A percentile compares a stretch with the other conserved stretches of the same genome.
Evolutionary conservation across 2,888 invertebrate genomes (phyloP).

Genomic region (Aspidapion aeneum): DNA sequence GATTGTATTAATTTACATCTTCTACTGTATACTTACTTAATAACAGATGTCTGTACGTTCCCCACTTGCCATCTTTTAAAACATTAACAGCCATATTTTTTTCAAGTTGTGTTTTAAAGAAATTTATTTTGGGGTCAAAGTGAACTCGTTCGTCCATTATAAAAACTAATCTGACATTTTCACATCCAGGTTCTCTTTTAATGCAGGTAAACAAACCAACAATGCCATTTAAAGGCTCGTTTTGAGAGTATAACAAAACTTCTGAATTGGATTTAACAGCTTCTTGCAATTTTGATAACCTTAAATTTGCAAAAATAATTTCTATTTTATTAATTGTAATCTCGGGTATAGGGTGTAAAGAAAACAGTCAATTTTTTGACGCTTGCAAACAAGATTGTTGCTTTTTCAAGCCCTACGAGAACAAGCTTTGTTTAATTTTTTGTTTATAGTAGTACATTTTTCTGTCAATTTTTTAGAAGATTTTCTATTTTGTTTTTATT

Average conservation of each 20-base stretch:
- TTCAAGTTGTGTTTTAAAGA: conserved; percentile 63
- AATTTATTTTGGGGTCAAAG: conserved; percentile 53
- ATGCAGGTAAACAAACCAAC: conserved; percentile 73
- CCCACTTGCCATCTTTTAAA: conserved; percentile 55
- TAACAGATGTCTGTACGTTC: conserved; percentile 70
- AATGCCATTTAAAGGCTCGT: conserved; percentile 71
- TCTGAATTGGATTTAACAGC: conserved; percentile 47
- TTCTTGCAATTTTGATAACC: conserved; percentile 52
- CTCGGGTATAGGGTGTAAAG: too few relatives aligned
- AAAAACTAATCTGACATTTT: conserved; percentile 50
- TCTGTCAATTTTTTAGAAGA: too few relatives aligned
- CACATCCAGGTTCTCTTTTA: conserved; percentile 55
- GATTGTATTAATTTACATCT: too few relatives aligned
- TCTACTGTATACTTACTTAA: conserved; percentile 14
- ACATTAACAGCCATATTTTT: conserved; percentile 81
- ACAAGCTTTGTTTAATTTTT: too few relatives aligned
- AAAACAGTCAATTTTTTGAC: too few relatives aligned
- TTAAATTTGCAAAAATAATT: too few relatives aligned
- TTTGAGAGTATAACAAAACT: conserved; percentile 61
- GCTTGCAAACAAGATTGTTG: too few relatives aligned
- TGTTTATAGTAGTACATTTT: too few relatives aligned
- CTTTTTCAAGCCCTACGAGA: too few relatives aligned
- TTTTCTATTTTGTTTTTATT: too few relatives aligned
- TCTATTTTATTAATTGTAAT: too few relatives aligned
- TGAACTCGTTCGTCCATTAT: conserved; percentile 58